Evolutionary conservation across 2,888 invertebrate species (phyloP), one percentile per base, ranked within the genome.

Genomic region (Thereva unica): DNA sequence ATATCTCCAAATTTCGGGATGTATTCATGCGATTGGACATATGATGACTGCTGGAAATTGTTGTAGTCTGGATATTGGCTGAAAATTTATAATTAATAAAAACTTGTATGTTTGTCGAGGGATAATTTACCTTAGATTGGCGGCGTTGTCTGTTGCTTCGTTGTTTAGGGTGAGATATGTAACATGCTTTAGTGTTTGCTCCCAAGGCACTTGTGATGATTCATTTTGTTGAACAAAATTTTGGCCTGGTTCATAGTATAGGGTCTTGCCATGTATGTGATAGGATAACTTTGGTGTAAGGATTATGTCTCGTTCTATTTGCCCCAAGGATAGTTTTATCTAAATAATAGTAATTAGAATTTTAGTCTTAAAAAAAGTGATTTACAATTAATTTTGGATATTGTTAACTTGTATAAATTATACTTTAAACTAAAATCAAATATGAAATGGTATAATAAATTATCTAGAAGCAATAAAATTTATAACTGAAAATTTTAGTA

Each of bases 141-240:
- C 10, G 7, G 74, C 74, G 2, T 71, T 73, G 4, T 73, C 69
- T 4, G 74, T 74, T n/a, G 75, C 71, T 67, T 78, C 74, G 40
- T 77, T 75, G 49, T 78, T 78, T 8, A 89, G 81, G 2, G 89
- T 86, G 71, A 89, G 82, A 73, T 86, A 87, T 5, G 86, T 85
- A 69, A 89, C 87, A 78, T 89, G 88, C 68, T 87, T 83, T 42
- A 90, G 77, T 2, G 89, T 88, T 67, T 85, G 84, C 76, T 89
- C 88, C 89, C 89, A 90, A 73, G 84, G 83, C 4, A 74, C 73
- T 63, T 67, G n/a, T 57, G 23, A 40, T 9, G 40, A 45, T 42
- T 45, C 50, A 35, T 63, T 56, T 12, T 56, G 57, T 10, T 50
- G 40, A 9, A 35, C 4, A 41, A 56, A 7, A 9, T 67, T 59